Evolutionary conservation across 2,113 vertebrate genomes (phyloP).

Genomic region (Ammospiza nelsoni): DNA sequence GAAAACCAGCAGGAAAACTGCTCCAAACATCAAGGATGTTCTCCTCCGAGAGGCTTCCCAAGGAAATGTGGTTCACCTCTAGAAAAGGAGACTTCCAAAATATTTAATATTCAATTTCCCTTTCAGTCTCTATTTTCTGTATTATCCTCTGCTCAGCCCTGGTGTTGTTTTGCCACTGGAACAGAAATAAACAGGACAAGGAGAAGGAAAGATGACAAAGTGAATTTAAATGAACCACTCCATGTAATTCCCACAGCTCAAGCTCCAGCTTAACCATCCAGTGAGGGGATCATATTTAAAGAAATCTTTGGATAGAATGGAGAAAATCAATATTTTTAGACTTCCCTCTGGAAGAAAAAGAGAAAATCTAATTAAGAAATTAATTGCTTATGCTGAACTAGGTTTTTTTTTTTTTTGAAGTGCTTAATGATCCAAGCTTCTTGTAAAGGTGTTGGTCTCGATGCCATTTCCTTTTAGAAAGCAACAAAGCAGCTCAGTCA

Average conservation of each 20-base stretch:
- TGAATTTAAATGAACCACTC: neutral
- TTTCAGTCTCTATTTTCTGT: neutral
- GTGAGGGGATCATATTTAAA: neutral
- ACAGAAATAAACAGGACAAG: neutral
- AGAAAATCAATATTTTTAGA: neutral
- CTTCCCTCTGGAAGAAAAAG: conserved; percentile 1
- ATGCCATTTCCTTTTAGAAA: conserved; percentile 30
- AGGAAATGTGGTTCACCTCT: neutral
- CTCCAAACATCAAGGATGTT: neutral
- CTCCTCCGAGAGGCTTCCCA: neutral
- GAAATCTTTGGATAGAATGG: neutral
- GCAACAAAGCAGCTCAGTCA: conserved; percentile 26
- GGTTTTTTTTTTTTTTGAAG: neutral
- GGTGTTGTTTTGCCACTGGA: neutral
- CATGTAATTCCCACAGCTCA: neutral
- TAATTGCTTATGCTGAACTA: conserved; percentile 36
- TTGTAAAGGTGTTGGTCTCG: conserved; percentile 36
- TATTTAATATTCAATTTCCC: neutral
- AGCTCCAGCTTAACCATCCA: neutral
- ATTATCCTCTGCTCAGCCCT: neutral
- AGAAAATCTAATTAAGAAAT: conserved; percentile 3
- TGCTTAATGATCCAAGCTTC: conserved; percentile 16
- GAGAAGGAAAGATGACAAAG: neutral
- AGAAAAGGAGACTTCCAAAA: neutral
- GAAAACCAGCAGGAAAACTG: neutral